Percentiles rank a stretch among this genome's conserved stretches.
phyloP scores from a whole-genome alignment of 1,140 invertebrate genomes.

The Caenorhabditis remanei region DNA sequence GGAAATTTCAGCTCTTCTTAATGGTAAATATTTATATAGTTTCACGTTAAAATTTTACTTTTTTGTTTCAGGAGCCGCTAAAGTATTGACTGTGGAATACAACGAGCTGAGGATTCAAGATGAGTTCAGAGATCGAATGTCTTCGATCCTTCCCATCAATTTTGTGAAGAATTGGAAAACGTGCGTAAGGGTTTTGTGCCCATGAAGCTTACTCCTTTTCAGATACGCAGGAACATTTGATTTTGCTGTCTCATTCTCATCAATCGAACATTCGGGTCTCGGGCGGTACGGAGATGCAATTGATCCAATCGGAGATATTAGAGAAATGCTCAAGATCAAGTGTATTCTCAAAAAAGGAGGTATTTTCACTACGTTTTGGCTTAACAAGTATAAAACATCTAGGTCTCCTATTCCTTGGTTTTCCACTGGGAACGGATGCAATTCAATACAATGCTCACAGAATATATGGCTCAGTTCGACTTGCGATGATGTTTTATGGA shows the following conservation, averaged over 20 bases:
- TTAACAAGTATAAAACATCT: not conserved
- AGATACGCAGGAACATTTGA: constrained; percentile 50
- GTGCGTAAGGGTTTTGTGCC: not conserved
- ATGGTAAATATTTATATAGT: not conserved
- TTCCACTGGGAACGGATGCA: constrained; percentile 43
- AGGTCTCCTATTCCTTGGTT: constrained; percentile 39
- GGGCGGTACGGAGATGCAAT: constrained; percentile 54
- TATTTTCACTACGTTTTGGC: not conserved
- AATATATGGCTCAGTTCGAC: constrained; percentile 45
- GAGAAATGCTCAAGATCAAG: constrained; percentile 48
- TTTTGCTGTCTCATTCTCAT: constrained; percentile 48
- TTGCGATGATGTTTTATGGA: constrained; percentile 40
- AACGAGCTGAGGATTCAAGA: constrained; percentile 18
- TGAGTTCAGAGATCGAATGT: constrained; percentile 27
- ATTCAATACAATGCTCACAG: constrained; percentile 52
- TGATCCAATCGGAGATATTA: constrained; percentile 51
- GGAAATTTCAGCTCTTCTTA: not conserved
- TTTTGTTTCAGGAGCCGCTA: not conserved
- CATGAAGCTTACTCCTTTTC: not conserved
- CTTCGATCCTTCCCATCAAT: constrained; percentile 10
- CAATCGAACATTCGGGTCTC: constrained; percentile 53
- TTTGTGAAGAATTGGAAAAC: constrained; percentile 5
- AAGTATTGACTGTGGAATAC: constrained; percentile 38
- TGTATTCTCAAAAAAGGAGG: constrained; percentile 54
- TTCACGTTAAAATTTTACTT: not conserved